Evolutionary conservation across 2,113 vertebrate genomes (phyloP).

Genomic region (Corythornis madagascariensis): DNA sequence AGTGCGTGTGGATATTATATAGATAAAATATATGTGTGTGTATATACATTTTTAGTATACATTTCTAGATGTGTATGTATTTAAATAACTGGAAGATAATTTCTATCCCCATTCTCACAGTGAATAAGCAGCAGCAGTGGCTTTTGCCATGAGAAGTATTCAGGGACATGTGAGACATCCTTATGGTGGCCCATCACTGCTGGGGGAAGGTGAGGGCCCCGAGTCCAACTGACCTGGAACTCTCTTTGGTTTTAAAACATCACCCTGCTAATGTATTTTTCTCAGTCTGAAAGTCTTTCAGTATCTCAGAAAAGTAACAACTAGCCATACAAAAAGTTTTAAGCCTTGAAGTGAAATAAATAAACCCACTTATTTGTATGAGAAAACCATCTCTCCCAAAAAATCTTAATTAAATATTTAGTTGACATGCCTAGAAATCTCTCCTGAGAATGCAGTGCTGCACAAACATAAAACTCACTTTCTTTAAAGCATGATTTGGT

Average conservation of each 20-base stretch:
- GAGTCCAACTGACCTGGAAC: fast-evolving
- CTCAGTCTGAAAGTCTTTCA: background rate
- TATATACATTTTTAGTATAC: background rate
- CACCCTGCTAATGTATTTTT: background rate
- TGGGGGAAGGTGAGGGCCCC: fast-evolving
- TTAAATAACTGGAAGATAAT: background rate
- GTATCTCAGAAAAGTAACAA: background rate
- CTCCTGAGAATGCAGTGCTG: background rate
- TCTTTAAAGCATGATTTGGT: background rate
- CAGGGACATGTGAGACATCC: too few relatives aligned
- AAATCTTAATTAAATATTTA: background rate
- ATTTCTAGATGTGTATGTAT: background rate
- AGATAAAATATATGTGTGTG: too few relatives aligned
- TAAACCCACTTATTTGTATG: background rate
- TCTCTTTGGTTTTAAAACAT: background rate
- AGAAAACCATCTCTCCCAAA: background rate
- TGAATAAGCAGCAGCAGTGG: background rate
- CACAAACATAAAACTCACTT: background rate
- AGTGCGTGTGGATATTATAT: fast-evolving
- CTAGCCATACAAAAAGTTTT: background rate
- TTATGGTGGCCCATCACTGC: fast-evolving
- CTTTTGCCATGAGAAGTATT: background rate
- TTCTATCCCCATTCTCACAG: too few relatives aligned
- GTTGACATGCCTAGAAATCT: background rate
- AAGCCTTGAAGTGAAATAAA: background rate